Evolutionary conservation across 2,797 vertebrate species (phyloP).

Genomic region (Sorex maritimensis): DNA sequence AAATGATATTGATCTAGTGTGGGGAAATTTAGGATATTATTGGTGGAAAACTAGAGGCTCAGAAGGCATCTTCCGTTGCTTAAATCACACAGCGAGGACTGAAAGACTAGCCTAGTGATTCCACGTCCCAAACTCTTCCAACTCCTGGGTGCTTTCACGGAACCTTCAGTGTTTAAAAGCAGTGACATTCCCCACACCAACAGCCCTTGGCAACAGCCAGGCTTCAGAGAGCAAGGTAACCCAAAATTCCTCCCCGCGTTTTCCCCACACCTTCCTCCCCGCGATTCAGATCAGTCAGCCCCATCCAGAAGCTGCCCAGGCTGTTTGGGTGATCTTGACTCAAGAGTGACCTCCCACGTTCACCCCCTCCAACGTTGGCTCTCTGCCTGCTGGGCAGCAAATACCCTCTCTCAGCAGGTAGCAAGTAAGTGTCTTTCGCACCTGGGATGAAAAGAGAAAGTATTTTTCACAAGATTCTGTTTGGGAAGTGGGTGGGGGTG

Average conservation of each 20-base stretch:
- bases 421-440: neutral
- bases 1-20: neutral
- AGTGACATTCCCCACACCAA: neutral
- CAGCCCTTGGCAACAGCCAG: neutral
- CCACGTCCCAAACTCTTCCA: neutral
- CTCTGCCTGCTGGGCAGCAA: neutral
- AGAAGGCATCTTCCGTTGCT: conserved; percentile 9
- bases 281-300: neutral
- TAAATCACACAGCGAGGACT: neutral
- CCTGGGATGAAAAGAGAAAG: neutral
- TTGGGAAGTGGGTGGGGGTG: neutral
- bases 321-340: conserved; percentile 2
- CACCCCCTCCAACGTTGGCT: neutral
- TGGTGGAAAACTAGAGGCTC: neutral
- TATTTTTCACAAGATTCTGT: neutral
- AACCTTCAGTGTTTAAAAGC: neutral
- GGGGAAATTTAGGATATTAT: conserved; percentile 43
- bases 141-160: neutral
- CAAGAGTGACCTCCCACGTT: neutral
- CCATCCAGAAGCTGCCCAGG: neutral
- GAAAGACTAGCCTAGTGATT: neutral
- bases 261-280: neutral
- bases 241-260: neutral
- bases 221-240: neutral
- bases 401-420: neutral